Conservation (phyloP, 2,113 vertebrate genomes). For the Lethenteron reissneri region DNA sequence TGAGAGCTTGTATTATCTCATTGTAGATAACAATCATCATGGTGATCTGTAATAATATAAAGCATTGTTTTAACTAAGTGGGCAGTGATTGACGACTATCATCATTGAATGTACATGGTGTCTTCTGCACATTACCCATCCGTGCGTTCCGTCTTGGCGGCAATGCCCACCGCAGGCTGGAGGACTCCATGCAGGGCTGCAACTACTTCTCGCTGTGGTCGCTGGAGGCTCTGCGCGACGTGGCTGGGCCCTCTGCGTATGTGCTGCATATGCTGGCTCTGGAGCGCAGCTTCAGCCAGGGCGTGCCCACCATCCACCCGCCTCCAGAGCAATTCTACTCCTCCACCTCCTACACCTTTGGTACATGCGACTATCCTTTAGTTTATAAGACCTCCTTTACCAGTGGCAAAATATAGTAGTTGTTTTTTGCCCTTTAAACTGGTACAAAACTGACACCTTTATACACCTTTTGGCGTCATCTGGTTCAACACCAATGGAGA, state of each 20-base stretch:
- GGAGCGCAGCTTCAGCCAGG: slow-evolving; percentile 55
- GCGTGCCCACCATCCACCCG: slow-evolving; percentile 44
- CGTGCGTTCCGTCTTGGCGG: background rate
- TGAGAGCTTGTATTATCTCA: no score
- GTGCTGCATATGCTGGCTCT: slow-evolving; percentile 56
- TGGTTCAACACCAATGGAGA: no score
- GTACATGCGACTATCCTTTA: slow-evolving; percentile 23
- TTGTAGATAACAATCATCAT: no score
- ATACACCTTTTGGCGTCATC: no score
- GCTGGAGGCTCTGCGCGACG: slow-evolving; percentile 41
- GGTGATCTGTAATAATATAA: no score
- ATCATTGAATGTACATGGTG: no score
- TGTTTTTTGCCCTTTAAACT: no score
- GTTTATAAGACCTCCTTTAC: no score
- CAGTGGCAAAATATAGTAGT: no score
- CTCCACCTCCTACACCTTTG: slow-evolving; percentile 70
- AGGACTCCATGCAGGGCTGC: slow-evolving; percentile 53
- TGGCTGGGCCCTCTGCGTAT: slow-evolving; percentile 25
- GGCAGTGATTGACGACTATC: no score
- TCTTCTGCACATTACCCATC: background rate
- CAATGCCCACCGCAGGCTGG: slow-evolving; percentile 17
- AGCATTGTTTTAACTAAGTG: no score
- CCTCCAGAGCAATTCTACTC: slow-evolving; percentile 78
- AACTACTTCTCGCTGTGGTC: slow-evolving; percentile 83
- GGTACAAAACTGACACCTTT: no score